A percentile compares a stretch with the other conserved stretches of the same genome.
Evolutionary conservation across 2,888 invertebrate species (phyloP).

Genomic region (Arrhopalites spinosus): DNA sequence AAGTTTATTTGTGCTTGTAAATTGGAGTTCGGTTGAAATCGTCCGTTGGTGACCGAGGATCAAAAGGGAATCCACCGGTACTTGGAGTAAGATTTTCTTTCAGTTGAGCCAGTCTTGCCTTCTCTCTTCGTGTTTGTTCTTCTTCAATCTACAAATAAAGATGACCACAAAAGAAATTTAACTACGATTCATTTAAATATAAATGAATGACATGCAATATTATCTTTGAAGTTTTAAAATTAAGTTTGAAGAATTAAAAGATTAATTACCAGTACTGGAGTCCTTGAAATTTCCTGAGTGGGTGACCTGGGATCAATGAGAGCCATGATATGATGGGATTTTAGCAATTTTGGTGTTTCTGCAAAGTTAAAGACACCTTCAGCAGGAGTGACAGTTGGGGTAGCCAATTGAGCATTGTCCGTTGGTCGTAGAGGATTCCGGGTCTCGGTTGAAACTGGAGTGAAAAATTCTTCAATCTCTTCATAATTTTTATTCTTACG

Average conservation of each 20-base stretch:
- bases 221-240: too few species aligned
- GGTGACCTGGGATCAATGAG: constrained; percentile 50
- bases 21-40: constrained; percentile 49
- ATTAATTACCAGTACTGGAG: constrained; percentile 49
- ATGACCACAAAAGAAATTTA: background rate
- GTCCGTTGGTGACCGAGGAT: constrained; percentile 48
- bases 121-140: constrained; percentile 2
- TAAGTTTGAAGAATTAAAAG: too few species aligned
- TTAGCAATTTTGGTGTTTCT: constrained; percentile 9
- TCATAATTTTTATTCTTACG: background rate
- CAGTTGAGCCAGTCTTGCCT: background rate
- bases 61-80: constrained; percentile 21
- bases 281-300: constrained; percentile 47
- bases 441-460: constrained; percentile 4
- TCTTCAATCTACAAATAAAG: constrained; percentile 4
- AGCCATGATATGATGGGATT: constrained; percentile 25
- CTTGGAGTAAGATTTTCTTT: constrained; percentile 20
- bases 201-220: too few species aligned
- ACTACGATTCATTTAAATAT: too few species aligned
- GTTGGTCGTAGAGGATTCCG: background rate
- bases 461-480: background rate
- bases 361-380: background rate
- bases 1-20: constrained; percentile 1
- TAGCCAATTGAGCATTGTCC: background rate
- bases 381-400: background rate